Evolutionary conservation across 1,140 invertebrate genomes (phyloP).

Genomic region (Alviniconcha marisindica): DNA sequence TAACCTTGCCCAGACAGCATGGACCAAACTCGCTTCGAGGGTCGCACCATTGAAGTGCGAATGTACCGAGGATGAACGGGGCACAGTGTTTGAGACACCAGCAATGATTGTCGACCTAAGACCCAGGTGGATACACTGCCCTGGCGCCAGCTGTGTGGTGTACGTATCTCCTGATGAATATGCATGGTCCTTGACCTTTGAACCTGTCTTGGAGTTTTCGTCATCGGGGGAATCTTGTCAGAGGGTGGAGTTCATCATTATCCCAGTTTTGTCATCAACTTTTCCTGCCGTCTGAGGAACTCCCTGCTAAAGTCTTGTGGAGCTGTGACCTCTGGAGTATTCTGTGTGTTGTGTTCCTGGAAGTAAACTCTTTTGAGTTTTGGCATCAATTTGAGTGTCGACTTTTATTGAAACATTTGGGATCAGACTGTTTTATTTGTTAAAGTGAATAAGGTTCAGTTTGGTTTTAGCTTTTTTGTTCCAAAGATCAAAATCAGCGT

Average conservation of each 20-base stretch:
- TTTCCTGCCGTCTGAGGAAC: not conserved
- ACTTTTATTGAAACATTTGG: no score
- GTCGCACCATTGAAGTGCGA: conserved; percentile 37
- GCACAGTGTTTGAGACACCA: not conserved
- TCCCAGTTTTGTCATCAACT: not conserved
- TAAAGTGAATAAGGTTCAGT: no score
- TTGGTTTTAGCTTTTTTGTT: no score
- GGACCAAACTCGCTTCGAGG: conserved; percentile 38
- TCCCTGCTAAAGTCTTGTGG: not conserved
- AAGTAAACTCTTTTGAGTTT: no score
- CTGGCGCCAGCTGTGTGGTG: not conserved
- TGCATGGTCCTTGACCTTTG: conserved; percentile 27
- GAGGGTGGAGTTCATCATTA: not conserved
- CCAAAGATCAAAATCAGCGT: no score
- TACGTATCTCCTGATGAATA: conserved; percentile 12
- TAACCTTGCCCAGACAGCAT: conserved; percentile 23
- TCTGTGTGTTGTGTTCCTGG: no score
- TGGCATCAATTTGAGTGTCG: no score
- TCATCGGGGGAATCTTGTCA: not conserved
- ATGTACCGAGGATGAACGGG: conserved; percentile 37
- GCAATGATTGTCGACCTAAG: not conserved
- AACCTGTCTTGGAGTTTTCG: not conserved
- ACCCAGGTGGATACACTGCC: no score
- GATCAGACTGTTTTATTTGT: no score
- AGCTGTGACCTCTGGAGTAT: not conserved